phyloP scores from a whole-genome alignment of 2,888 invertebrate genomes.

The Amphipoea oculea region DNA sequence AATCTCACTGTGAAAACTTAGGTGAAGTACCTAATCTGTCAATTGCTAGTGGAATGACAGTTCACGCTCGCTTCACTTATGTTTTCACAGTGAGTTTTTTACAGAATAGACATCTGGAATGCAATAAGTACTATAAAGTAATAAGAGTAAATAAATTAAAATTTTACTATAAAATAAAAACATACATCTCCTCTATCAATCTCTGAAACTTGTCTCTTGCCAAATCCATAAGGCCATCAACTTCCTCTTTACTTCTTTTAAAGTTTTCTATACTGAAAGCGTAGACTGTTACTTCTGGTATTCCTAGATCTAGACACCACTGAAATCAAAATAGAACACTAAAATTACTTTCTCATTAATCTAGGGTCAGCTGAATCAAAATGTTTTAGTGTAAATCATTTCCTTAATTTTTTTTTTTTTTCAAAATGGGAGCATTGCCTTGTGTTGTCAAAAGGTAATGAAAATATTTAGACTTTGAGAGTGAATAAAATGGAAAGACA shows the following conservation, averaged over 20 bases:
- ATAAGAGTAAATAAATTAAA: background rate
- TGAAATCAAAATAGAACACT: slow-evolving; percentile 78
- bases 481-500: background rate
- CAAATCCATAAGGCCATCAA: slow-evolving; percentile 96
- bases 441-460: background rate
- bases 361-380: too few species aligned
- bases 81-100: too few species aligned
- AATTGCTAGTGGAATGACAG: background rate
- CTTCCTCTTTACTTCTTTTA: slow-evolving; percentile 97
- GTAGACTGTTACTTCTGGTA: slow-evolving; percentile 98
- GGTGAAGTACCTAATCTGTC: background rate
- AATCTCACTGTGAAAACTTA: background rate
- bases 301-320: slow-evolving; percentile 97
- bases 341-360: background rate
- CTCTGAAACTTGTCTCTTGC: slow-evolving; percentile 96
- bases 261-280: slow-evolving; percentile 99
- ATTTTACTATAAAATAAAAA: slow-evolving; percentile 24
- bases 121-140: background rate
- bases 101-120: too few species aligned
- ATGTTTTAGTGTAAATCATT: background rate
- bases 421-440: background rate
- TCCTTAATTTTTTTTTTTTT: background rate
- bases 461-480: background rate
- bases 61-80: background rate
- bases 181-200: slow-evolving; percentile 95